These are phyloP conservation scores for Ranitomeya variabilis DNA, from an alignment of 2,113 vertebrate species.

Conservation along the genomic window DNA sequence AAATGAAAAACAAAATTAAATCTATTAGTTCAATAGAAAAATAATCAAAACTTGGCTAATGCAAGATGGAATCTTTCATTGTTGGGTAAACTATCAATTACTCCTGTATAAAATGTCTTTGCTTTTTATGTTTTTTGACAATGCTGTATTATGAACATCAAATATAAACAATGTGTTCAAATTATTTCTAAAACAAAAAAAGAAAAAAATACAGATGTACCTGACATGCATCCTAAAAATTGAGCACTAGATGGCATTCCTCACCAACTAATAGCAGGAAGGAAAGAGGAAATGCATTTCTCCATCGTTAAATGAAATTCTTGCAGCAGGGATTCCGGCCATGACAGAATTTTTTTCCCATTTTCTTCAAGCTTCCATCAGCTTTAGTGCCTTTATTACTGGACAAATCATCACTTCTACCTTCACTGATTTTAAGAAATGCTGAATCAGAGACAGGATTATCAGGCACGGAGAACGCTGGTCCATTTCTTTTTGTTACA, in stretches of 20 bases:
- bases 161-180: background rate
- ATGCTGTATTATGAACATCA: no score
- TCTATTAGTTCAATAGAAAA: no score
- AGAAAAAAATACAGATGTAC: background rate
- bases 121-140: no score
- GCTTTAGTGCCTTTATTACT: background rate
- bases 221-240: background rate
- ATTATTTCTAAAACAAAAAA: background rate
- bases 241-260: constrained; percentile 40
- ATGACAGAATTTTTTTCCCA: constrained; percentile 5
- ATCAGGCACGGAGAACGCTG: background rate
- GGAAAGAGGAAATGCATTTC: background rate
- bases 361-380: background rate
- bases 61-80: no score
- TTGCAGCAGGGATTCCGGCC: constrained; percentile 67
- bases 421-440: constrained; percentile 17
- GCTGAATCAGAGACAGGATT: constrained; percentile 5
- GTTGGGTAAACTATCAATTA: no score
- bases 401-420: background rate
- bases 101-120: no score
- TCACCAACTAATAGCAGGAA: constrained; percentile 16
- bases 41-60: no score
- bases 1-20: no score
- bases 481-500: constrained; percentile 31
- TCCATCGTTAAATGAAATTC: constrained; percentile 69